Evolutionary conservation across 2,113 vertebrate genomes (phyloP).

Genomic region (Sclerurus mexicanus): DNA sequence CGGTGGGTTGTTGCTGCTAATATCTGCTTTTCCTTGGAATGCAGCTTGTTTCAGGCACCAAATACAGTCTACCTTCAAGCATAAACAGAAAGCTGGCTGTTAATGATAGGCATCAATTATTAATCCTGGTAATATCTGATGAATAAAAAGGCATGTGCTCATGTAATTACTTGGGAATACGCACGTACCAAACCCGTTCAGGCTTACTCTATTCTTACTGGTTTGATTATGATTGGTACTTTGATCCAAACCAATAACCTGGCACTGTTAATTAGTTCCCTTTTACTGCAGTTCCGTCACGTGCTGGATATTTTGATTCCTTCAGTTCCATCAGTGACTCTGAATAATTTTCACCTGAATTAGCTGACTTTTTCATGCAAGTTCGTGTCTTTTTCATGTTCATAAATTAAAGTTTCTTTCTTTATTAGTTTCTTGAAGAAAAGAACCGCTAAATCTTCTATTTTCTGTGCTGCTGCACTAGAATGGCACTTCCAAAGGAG

Average conservation of each 20-base stretch:
- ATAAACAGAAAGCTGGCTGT: neutral
- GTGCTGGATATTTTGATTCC: neutral
- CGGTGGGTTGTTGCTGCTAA: neutral
- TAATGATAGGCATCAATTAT: neutral
- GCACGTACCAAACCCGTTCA: neutral
- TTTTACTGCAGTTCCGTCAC: neutral
- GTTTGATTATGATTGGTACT: neutral
- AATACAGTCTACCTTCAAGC: neutral
- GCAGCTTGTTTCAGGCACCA: neutral
- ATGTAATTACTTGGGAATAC: neutral
- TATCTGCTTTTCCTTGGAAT: neutral
- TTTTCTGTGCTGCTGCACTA: neutral
- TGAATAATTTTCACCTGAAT: neutral
- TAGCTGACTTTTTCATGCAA: neutral
- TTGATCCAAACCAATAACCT: neutral
- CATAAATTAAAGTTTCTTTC: neutral
- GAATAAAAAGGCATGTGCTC: neutral
- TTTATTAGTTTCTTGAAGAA: neutral
- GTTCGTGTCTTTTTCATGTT: neutral
- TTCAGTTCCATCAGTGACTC: neutral
- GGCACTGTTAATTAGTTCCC: neutral
- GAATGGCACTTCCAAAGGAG: neutral
- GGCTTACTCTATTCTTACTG: neutral
- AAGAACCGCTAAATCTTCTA: neutral
- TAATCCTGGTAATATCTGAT: neutral